Base-by-base conservation (phyloP, 2,888 invertebrate genomes). In the Margaritifera margaritifera region DNA sequence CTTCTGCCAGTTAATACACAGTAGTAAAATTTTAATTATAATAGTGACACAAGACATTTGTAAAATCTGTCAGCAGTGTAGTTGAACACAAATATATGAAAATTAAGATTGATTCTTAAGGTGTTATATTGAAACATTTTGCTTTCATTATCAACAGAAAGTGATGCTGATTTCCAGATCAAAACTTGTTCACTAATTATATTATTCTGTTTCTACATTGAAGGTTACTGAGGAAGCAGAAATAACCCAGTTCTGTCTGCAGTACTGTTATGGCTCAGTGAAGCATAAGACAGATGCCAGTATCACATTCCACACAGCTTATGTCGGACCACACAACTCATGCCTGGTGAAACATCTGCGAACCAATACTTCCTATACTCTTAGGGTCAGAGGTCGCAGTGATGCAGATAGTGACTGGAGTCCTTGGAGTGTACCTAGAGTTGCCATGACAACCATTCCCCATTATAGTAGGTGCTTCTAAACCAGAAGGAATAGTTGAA, bases 341-440 rank as follows among this genome's bases (percentile, higher is more conserved):
- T 91, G 87, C 81, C 88, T 92, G 57, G 89, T 92, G 15, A 90
- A 91, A 81, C 91, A 92, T 79, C 84, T 92, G 62, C 85, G 87
- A 64, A 86, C 90, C 25, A 86, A 90, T 72, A 88, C 90, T 65
- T 83, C 88, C 4, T 92, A 92, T 83, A 91, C 92, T 4, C 91
- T 92, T 80, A 88, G 92, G 77, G 92, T 92, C 6, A 60, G 78
- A 51, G 90, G 92, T 79, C 91, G 92, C 64, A 89, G 88, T 50
- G 91, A 92, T 72, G 80, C 80, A 1, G 85, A 88, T 51, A 74
- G 72, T 42, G 68, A 73, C 8, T 92, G 91, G 90, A 91, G 91
- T 73, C 90, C 91, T 6, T 92, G 92, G 92, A 92, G 92, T 66
- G 83, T 92, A 54, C 91, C 91, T 8, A 88, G 90, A 72, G 87